These are phyloP conservation scores for Wiebesia pumilae DNA, from an alignment of 1,140 invertebrate species.

Conservation along the genomic window DNA sequence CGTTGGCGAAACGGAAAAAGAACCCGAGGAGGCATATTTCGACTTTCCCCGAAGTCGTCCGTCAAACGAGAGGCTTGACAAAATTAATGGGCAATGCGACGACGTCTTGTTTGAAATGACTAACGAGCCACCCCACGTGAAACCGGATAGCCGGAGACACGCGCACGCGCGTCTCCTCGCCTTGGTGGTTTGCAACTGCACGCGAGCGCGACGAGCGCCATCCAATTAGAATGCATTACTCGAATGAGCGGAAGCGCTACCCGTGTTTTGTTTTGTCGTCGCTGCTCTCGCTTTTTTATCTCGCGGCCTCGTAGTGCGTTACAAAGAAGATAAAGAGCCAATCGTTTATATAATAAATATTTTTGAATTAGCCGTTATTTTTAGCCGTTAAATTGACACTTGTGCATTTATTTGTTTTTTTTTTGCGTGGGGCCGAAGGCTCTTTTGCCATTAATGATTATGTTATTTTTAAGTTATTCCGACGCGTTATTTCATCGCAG, in stretches of 20 bases:
- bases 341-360: background rate
- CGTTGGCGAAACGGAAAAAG: slow-evolving; percentile 11
- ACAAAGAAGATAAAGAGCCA: too few relatives aligned
- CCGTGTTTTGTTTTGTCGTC: slow-evolving; percentile 15
- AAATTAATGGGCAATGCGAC: slow-evolving; percentile 65
- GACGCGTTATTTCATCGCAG: too few relatives aligned
- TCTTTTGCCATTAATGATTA: background rate
- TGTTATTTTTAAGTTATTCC: background rate
- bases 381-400: background rate
- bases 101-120: slow-evolving; percentile 67
- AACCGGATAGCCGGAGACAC: slow-evolving; percentile 41
- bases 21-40: slow-evolving; percentile 52
- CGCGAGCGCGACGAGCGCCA: background rate
- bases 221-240: slow-evolving; percentile 48
- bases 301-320: too few relatives aligned
- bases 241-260: slow-evolving; percentile 44
- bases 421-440: too few relatives aligned
- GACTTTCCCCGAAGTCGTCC: slow-evolving; percentile 68
- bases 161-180: background rate
- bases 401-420: background rate
- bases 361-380: background rate
- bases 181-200: background rate
- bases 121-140: slow-evolving; percentile 54
- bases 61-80: slow-evolving; percentile 63
- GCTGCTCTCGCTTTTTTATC: background rate